A percentile compares a stretch with the other conserved stretches of the same genome.
phyloP scores from a whole-genome alignment of 2,797 vertebrate genomes.

The Sarcophilus harrisii region DNA sequence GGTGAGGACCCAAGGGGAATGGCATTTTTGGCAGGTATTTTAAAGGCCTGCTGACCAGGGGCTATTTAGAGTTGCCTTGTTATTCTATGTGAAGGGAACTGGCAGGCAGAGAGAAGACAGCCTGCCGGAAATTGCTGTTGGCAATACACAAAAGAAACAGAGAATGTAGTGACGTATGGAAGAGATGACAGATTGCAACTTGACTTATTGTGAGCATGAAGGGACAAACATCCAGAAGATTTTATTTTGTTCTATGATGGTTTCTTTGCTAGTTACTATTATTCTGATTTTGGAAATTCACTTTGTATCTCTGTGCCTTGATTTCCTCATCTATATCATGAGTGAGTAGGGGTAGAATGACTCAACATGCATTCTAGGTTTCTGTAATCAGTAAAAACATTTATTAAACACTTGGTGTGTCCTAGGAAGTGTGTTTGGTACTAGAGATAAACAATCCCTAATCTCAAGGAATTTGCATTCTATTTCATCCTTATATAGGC shows the following conservation, averaged over 20 bases:
- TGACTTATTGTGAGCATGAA: neutral
- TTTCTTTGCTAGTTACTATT: neutral
- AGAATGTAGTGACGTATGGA: neutral
- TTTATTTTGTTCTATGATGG: neutral
- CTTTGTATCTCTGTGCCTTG: neutral
- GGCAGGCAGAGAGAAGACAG: conserved; percentile 36
- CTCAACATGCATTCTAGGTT: neutral
- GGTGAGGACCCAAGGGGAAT: neutral
- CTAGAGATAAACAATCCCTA: neutral
- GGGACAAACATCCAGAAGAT: neutral
- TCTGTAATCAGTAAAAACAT: neutral
- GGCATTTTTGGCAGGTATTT: conserved; percentile 6
- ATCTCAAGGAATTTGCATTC: neutral
- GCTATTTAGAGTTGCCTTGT: neutral
- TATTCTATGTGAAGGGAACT: neutral
- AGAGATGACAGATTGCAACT: neutral
- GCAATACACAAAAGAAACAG: conserved; percentile 2
- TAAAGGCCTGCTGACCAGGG: neutral
- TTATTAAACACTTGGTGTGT: neutral
- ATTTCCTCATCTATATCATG: neutral
- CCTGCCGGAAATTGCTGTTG: conserved; percentile 8
- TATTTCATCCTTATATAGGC: neutral
- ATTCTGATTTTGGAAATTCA: neutral
- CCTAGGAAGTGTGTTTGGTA: neutral
- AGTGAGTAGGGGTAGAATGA: neutral